Evolutionary conservation across 1,140 invertebrate species (phyloP).

Genomic region (Pseudomyrmex dendroicus): DNA sequence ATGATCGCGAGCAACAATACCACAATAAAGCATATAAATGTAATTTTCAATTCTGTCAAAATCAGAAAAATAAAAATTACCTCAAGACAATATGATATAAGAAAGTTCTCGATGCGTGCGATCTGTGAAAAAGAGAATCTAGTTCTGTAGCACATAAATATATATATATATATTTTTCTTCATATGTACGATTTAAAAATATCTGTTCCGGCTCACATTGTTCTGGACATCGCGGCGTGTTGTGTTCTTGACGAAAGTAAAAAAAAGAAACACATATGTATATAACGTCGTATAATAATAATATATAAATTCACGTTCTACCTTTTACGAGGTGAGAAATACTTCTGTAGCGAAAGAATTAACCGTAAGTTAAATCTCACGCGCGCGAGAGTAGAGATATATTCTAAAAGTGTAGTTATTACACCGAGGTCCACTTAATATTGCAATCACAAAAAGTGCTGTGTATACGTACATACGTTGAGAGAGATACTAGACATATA

Average conservation of each 20-base stretch:
- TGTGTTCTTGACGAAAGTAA: not conserved
- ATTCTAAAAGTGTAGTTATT: conserved; percentile 23
- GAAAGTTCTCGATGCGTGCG: not conserved
- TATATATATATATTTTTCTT: not conserved
- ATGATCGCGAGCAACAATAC: conserved; percentile 18
- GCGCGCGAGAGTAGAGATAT: not conserved
- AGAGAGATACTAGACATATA: conserved; percentile 44
- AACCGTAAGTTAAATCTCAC: conserved; percentile 31
- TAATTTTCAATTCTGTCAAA: conserved; percentile 24
- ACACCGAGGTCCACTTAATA: conserved; percentile 29
- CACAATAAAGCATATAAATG: conserved; percentile 43
- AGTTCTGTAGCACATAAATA: conserved; percentile 14
- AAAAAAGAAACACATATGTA: not conserved
- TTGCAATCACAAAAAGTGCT: conserved; percentile 46
- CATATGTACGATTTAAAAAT: conserved; percentile 3
- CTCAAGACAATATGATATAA: conserved; percentile 2
- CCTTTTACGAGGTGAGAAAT: not conserved
- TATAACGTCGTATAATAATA: not conserved
- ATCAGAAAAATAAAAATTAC: conserved; percentile 11
- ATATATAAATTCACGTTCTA: conserved; percentile 9
- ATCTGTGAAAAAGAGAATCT: conserved; percentile 27
- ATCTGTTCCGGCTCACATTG: not conserved
- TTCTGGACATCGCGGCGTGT: not conserved
- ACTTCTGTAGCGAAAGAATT: not conserved
- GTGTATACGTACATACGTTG: conserved; percentile 7